Conservation (phyloP, 2,797 vertebrate genomes). For the Petrocephalus sullivani region DNA sequence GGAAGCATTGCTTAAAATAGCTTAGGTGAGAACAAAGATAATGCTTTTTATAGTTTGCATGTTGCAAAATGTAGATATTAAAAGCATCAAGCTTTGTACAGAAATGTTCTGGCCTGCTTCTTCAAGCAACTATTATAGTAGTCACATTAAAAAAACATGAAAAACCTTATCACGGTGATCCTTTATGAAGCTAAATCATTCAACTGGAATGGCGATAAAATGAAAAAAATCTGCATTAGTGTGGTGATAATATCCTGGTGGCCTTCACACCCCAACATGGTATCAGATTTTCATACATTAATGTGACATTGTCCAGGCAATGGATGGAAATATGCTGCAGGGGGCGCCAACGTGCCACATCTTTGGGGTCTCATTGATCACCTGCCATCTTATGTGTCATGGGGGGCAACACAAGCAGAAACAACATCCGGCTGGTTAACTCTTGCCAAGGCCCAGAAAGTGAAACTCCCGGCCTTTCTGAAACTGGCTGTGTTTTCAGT, state of each 20-base stretch:
- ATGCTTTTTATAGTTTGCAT: conserved; percentile 2
- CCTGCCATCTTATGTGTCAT: neutral
- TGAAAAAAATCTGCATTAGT: conserved; percentile 4
- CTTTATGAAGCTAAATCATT: neutral
- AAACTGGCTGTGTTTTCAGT: neutral
- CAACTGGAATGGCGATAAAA: neutral
- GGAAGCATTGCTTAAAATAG: neutral
- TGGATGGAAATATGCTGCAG: neutral
- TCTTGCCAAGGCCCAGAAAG: neutral
- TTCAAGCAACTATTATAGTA: neutral
- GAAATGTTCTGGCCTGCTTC: neutral
- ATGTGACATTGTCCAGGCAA: neutral
- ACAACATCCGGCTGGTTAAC: neutral
- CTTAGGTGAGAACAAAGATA: neutral
- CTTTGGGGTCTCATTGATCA: neutral
- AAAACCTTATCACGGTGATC: neutral
- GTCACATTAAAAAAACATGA: neutral
- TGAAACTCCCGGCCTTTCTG: neutral
- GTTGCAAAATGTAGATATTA: neutral
- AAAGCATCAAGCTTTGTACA: neutral
- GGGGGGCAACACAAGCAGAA: neutral
- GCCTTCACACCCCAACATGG: neutral
- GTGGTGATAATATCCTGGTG: neutral
- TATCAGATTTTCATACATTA: neutral
- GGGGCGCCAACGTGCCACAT: neutral